These are phyloP conservation scores for Nomada lathburiana DNA, from an alignment of 2,888 invertebrate species.

Conservation along the genomic window DNA sequence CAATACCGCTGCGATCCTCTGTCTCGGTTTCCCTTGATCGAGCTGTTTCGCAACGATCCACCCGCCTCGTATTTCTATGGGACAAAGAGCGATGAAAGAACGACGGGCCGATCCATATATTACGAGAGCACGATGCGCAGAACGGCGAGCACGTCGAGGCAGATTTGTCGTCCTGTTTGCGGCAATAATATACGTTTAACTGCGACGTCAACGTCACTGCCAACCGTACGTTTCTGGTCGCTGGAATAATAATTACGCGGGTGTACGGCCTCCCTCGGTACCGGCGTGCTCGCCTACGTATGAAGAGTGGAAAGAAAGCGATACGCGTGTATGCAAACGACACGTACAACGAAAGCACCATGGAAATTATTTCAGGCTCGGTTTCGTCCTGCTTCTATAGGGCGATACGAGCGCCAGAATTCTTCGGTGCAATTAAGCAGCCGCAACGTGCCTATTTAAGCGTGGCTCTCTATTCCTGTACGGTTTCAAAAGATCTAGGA, in stretches of 20 bases:
- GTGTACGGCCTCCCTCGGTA: neutral
- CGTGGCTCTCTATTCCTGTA: neutral
- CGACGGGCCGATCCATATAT: constrained; percentile 52
- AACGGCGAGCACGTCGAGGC: constrained; percentile 10
- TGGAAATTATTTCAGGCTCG: constrained; percentile 21
- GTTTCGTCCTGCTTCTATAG: neutral
- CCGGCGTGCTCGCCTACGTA: neutral
- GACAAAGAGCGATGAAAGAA: constrained; percentile 32
- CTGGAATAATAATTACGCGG: constrained; percentile 62
- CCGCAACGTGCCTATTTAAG: constrained; percentile 19
- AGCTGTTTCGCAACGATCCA: neutral
- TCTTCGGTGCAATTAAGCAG: constrained; percentile 25
- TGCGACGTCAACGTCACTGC: constrained; percentile 62
- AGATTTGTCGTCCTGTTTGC: constrained; percentile 58
- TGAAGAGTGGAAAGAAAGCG: constrained; percentile 14
- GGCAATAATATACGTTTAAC: constrained; percentile 68
- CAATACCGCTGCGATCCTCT: neutral
- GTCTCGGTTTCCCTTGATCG: neutral
- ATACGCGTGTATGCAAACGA: constrained; percentile 1
- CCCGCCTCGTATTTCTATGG: neutral
- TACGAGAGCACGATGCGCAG: constrained; percentile 48
- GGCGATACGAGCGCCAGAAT: neutral
- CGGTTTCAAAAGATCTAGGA: neutral
- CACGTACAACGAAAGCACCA: neutral
- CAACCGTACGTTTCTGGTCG: constrained; percentile 39